phyloP scores from a whole-genome alignment of 2,797 vertebrate genomes.

The Australoheros facetus region DNA sequence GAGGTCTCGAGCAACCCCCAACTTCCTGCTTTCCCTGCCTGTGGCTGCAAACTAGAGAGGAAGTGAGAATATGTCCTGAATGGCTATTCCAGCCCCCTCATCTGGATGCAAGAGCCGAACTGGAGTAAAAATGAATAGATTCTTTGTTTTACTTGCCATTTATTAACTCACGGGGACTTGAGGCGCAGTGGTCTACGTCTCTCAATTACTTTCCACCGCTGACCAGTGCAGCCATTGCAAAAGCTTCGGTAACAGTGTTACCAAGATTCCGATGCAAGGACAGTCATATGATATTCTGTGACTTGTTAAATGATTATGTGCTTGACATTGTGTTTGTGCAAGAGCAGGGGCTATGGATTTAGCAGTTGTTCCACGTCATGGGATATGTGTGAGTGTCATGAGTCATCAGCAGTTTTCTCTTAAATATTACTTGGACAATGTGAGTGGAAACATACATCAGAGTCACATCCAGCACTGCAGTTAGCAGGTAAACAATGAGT shows the following conservation, averaged over 20 bases:
- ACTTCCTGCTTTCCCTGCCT: constrained; percentile 67
- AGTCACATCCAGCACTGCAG: background rate
- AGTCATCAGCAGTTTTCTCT: constrained; percentile 8
- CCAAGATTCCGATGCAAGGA: constrained; percentile 24
- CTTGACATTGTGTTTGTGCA: constrained; percentile 49
- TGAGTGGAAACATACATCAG: constrained; percentile 16
- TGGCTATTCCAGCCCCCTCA: constrained; percentile 72
- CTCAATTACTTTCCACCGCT: constrained; percentile 50
- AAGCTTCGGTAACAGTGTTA: constrained; percentile 45
- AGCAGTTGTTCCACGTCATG: constrained; percentile 44
- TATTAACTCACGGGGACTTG: constrained; percentile 69
- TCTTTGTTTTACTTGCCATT: constrained; percentile 69
- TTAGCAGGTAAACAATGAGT: constrained; percentile 11
- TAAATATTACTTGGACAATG: background rate
- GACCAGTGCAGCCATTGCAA: constrained; percentile 19
- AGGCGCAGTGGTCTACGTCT: constrained; percentile 46
- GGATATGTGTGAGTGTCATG: constrained; percentile 35
- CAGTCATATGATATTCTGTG: constrained; percentile 60
- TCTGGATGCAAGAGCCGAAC: constrained; percentile 71
- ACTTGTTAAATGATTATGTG: constrained; percentile 51
- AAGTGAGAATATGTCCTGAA: constrained; percentile 68
- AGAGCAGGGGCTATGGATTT: constrained; percentile 38
- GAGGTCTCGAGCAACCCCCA: constrained; percentile 56
- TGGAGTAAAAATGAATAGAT: constrained; percentile 72
- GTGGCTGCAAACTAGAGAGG: constrained; percentile 63